These are phyloP conservation scores for Gopherus evgoodei DNA, from an alignment of 2,113 vertebrate genomes.

Conservation along the genomic window DNA sequence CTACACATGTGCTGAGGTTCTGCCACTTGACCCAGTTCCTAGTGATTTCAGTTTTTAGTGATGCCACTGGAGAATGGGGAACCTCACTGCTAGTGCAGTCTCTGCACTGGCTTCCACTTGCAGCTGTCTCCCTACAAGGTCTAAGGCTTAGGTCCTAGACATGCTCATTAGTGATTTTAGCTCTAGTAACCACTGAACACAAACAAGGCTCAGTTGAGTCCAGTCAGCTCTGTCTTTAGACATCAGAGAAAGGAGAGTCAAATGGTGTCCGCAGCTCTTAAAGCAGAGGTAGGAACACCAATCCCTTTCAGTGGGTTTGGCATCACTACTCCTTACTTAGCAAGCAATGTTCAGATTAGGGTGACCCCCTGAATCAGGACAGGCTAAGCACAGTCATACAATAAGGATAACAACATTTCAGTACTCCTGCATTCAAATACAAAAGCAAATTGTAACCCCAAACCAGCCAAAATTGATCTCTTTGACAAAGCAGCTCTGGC, in stretches of 20 bases:
- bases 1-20: no score
- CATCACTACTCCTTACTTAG: background rate
- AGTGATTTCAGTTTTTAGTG: no score
- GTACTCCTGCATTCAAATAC: background rate
- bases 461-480: background rate
- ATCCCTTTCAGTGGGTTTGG: background rate
- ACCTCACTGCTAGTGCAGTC: no score
- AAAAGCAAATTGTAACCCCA: background rate
- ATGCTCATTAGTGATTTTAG: background rate
- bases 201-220: background rate
- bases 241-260: background rate
- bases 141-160: background rate
- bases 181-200: background rate
- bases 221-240: background rate
- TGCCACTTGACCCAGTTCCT: no score
- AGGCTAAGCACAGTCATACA: background rate
- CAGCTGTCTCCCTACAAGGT: background rate
- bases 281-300: background rate
- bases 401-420: background rate
- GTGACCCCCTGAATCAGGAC: background rate
- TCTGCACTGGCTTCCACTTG: no score
- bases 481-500: background rate
- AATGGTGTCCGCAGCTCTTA: no score
- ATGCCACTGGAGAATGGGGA: no score
- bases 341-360: background rate